A percentile compares a stretch with the other conserved stretches of the same genome.
phyloP scores from a whole-genome alignment of 2,797 vertebrate species.

The Hafferia zeledoni region DNA sequence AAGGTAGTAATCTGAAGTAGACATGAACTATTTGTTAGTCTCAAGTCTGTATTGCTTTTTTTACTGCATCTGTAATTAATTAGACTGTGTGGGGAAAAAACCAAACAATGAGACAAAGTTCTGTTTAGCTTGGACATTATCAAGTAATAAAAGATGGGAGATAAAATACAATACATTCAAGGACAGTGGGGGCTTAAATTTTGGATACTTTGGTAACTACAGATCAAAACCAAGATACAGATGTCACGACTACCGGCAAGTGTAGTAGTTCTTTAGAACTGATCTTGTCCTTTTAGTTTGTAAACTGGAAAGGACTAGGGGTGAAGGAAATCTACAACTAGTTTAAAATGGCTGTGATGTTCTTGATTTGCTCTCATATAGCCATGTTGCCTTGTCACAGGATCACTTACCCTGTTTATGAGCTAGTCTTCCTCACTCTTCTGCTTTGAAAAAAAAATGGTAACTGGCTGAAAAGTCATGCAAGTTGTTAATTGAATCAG shows the following conservation, averaged over 20 bases:
- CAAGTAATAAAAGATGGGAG: neutral
- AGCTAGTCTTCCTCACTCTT: neutral
- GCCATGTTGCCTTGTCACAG: neutral
- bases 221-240: neutral
- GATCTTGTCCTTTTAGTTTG: neutral
- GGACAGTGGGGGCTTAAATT: neutral
- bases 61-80: neutral
- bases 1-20: neutral
- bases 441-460: neutral
- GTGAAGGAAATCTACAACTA: neutral
- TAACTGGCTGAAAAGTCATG: neutral
- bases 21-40: neutral
- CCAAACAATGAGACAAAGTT: neutral
- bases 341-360: neutral
- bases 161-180: neutral
- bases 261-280: neutral
- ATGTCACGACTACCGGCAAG: neutral
- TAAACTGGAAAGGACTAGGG: neutral
- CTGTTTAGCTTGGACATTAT: neutral
- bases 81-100: neutral
- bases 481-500: neutral
- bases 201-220: neutral
- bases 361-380: neutral
- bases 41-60: neutral
- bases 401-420: neutral